Evolutionary conservation across 2,797 vertebrate species (phyloP).

Genomic region (Pempheris klunzingeri): DNA sequence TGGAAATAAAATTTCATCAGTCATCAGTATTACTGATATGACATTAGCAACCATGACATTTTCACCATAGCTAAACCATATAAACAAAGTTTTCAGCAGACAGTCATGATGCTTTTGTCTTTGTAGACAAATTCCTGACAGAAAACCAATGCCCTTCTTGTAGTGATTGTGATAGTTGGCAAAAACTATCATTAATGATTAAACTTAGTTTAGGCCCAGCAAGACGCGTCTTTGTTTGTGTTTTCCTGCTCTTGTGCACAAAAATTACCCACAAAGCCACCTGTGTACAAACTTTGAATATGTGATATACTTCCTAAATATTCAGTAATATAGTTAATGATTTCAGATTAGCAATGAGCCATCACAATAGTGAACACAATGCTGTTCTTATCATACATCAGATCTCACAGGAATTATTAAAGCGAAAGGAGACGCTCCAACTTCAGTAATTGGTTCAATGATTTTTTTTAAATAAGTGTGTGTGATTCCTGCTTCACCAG

Average conservation of each 20-base stretch:
- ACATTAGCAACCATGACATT: neutral
- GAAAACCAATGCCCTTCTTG: constrained; percentile 42
- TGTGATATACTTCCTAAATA: constrained; percentile 36
- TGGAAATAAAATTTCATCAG: neutral
- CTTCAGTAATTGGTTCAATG: constrained; percentile 89
- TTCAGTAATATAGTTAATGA: constrained; percentile 90
- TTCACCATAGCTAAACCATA: constrained; percentile 1
- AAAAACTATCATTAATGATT: constrained; percentile 62
- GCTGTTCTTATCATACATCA: constrained; percentile 86
- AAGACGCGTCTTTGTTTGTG: constrained; percentile 52
- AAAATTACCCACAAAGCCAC: constrained; percentile 53
- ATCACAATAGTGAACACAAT: constrained; percentile 85
- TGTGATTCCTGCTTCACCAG: constrained; percentile 65
- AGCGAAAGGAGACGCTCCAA: constrained; percentile 82
- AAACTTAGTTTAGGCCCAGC: constrained; percentile 81
- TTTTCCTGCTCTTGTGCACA: constrained; percentile 36
- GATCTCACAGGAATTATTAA: constrained; percentile 92
- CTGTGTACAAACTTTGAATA: constrained; percentile 50
- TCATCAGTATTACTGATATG: constrained; percentile 19
- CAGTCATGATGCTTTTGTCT: constrained; percentile 21
- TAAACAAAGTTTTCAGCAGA: constrained; percentile 19
- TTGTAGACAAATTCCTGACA: constrained; percentile 28
- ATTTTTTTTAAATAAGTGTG: constrained; percentile 81
- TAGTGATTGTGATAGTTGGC: constrained; percentile 41
- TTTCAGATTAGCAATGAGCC: constrained; percentile 83